Percentiles rank a stretch among this genome's conserved stretches.
Evolutionary conservation across 2,888 invertebrate genomes (phyloP).

Genomic region (Megalurothrips usitatus): DNA sequence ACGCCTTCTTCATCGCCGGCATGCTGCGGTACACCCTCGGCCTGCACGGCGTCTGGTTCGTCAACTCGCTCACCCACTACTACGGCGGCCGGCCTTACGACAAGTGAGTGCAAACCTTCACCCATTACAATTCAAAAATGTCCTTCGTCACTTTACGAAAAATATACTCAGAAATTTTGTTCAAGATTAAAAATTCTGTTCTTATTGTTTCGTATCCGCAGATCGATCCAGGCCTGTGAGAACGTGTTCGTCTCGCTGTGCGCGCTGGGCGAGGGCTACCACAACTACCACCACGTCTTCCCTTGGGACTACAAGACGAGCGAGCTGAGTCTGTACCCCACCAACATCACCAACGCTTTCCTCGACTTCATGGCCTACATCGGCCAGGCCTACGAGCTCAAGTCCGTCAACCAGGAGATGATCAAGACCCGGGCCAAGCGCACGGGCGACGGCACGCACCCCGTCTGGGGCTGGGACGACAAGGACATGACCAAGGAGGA

Average conservation of each 20-base stretch:
- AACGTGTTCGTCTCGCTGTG: conserved; percentile 38
- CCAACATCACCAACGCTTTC: conserved; percentile 70
- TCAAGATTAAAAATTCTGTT: too few species aligned
- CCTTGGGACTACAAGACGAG: conserved; percentile 68
- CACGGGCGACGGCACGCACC: conserved; percentile 48
- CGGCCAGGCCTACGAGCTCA: conserved; percentile 84
- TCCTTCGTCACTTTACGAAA: too few species aligned
- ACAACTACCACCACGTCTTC: conserved; percentile 50
- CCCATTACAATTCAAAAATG: too few species aligned
- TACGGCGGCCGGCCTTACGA: too few species aligned
- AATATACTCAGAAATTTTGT: too few species aligned
- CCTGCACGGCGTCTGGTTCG: too few species aligned
- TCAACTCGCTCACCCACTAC: too few species aligned
- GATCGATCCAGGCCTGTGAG: conserved; percentile 39
- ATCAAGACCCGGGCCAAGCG: conserved; percentile 63
- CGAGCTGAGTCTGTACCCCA: conserved; percentile 64
- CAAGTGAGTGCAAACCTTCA: too few species aligned
- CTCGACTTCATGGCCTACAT: conserved; percentile 76
- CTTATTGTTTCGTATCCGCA: conserved; percentile 33
- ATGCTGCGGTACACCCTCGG: too few species aligned
- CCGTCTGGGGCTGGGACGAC: conserved; percentile 40
- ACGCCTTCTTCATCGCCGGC: too few species aligned
- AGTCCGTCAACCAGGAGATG: conserved; percentile 68
- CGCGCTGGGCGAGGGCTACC: conserved; percentile 39
- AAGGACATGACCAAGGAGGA: conserved; percentile 38